Evolutionary conservation across 1,140 invertebrate species (phyloP).

Genomic region (Maconellicoccus hirsutus): DNA sequence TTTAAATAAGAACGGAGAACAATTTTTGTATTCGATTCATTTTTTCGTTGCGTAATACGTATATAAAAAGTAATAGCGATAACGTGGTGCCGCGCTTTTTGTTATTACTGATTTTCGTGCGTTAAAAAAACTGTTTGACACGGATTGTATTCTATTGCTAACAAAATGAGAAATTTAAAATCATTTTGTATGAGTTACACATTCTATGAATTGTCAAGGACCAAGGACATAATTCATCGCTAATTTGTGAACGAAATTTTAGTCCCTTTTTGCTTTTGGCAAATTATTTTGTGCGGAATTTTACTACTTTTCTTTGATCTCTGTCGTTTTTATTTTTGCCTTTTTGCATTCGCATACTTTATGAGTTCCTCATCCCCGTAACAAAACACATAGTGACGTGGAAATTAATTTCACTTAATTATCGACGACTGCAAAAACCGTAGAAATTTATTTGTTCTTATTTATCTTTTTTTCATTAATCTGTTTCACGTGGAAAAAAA

Average conservation of each 20-base stretch:
- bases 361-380: too few species aligned
- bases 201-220: background rate
- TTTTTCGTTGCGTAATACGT: background rate
- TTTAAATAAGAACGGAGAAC: constrained; percentile 4
- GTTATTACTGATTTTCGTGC: background rate
- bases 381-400: too few species aligned
- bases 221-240: background rate
- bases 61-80: background rate
- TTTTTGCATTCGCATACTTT: too few species aligned
- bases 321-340: too few species aligned
- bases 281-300: too few species aligned
- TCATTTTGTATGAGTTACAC: background rate
- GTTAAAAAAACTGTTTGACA: background rate
- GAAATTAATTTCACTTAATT: too few species aligned
- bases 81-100: background rate
- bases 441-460: too few species aligned
- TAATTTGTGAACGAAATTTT: background rate
- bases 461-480: too few species aligned
- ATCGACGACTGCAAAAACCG: too few species aligned
- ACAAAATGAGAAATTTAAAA: background rate
- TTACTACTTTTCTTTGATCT: too few species aligned
- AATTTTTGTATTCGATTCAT: constrained; percentile 9
- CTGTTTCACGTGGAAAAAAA: too few species aligned
- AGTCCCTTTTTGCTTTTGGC: too few species aligned
- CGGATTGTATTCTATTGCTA: background rate